Evolutionary conservation across 2,797 vertebrate genomes (phyloP).

Genomic region (Acipenser transmontanus): DNA sequence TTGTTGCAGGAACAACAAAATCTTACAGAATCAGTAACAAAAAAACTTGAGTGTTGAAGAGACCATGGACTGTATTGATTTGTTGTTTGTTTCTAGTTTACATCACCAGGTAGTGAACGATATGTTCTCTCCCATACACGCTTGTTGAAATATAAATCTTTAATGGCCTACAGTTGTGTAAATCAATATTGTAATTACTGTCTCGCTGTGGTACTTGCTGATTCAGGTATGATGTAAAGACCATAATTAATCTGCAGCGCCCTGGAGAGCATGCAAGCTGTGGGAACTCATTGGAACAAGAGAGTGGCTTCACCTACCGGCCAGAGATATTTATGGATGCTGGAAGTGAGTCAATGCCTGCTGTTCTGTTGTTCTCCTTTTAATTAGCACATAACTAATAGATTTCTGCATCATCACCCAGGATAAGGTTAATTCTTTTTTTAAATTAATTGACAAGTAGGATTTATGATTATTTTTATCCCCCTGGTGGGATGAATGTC

Average conservation of each 20-base stretch:
- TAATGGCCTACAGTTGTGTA: conserved; percentile 15
- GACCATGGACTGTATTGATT: background rate
- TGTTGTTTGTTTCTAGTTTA: conserved; percentile 10
- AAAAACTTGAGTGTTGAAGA: too few relatives aligned
- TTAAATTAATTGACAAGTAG: background rate
- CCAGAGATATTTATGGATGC: conserved; percentile 93
- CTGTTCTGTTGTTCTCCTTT: conserved; percentile 28
- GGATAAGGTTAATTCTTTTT: conserved; percentile 17
- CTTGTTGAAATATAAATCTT: background rate
- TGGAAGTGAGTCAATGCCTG: conserved; percentile 74
- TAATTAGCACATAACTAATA: conserved; percentile 35
- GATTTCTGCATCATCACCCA: conserved; percentile 12
- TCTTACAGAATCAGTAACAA: background rate
- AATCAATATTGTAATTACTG: conserved; percentile 23
- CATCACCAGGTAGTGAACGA: background rate
- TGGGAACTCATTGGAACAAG: conserved; percentile 81
- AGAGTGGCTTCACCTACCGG: conserved; percentile 89
- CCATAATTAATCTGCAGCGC: conserved; percentile 92
- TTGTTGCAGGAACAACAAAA: too few relatives aligned
- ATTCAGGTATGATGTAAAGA: conserved; percentile 80
- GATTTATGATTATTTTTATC: background rate
- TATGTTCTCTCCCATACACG: background rate
- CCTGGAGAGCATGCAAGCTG: conserved; percentile 95
- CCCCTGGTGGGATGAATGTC: too few relatives aligned
- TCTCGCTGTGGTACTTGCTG: conserved; percentile 35